Conservation (phyloP, 2,888 invertebrate species). For the Conchocele bisecta region DNA sequence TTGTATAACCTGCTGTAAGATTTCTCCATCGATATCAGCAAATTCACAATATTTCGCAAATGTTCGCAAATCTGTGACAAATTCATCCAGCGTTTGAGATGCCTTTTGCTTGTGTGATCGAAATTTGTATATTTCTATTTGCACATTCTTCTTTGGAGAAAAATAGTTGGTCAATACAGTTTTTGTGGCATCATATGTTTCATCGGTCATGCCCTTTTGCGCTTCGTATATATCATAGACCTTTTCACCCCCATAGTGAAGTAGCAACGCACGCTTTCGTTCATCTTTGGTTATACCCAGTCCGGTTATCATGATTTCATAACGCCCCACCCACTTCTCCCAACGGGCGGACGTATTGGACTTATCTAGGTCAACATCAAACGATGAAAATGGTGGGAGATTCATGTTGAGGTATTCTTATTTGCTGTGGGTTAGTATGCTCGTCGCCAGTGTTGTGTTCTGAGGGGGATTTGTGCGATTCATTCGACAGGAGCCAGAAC, state of each 20-base stretch:
- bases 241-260: constrained; percentile 50
- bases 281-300: constrained; percentile 33
- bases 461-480: too few species aligned
- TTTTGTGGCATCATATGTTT: constrained; percentile 31
- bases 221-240: constrained; percentile 51
- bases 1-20: constrained; percentile 53
- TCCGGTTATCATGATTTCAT: constrained; percentile 35
- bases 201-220: constrained; percentile 25
- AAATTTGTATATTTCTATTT: constrained; percentile 56
- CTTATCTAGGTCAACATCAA: constrained; percentile 38
- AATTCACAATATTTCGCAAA: constrained; percentile 49
- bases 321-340: constrained; percentile 37
- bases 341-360: constrained; percentile 35
- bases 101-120: constrained; percentile 45
- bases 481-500: too few species aligned
- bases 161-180: constrained; percentile 40
- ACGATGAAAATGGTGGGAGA: constrained; percentile 33
- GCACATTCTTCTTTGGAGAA: constrained; percentile 44
- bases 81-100: constrained; percentile 52
- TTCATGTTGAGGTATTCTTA: too few species aligned
- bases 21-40: constrained; percentile 36
- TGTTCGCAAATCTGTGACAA: constrained; percentile 50
- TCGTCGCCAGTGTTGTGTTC: too few species aligned
- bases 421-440: too few species aligned
- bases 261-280: constrained; percentile 41